Evolutionary conservation across 2,113 vertebrate species (phyloP).

Genomic region (Odobenus rosmarus): DNA sequence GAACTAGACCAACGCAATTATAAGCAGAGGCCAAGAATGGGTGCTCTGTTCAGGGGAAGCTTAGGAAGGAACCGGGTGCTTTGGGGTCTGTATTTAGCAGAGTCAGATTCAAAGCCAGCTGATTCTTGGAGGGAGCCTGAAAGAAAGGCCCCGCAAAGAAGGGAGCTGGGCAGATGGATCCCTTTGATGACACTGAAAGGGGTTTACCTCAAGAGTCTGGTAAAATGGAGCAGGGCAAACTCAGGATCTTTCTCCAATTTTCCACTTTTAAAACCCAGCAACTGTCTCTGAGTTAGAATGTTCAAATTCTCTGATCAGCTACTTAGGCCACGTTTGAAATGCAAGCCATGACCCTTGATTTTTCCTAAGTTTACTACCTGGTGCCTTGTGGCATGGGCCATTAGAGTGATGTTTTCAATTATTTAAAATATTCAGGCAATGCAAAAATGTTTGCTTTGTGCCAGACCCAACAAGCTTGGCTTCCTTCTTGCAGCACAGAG

Average conservation of each 20-base stretch:
- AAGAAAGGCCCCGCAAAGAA: not conserved
- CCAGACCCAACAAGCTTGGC: not conserved
- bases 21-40: not conserved
- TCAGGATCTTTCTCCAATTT: not conserved
- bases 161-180: not conserved
- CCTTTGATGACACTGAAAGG: not conserved
- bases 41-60: not conserved
- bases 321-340: not conserved
- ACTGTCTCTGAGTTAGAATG: not conserved
- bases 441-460: slow-evolving; percentile 21
- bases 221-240: not conserved
- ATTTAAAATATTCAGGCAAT: slow-evolving; percentile 48
- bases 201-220: not conserved
- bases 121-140: not conserved
- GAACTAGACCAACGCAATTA: not conserved
- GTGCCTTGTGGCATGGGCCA: not conserved
- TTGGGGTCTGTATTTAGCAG: not conserved
- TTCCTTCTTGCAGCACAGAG: not conserved
- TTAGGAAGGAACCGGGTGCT: not conserved
- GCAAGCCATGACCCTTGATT: not conserved
- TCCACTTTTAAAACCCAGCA: not conserved
- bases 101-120: not conserved
- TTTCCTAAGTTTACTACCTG: not conserved
- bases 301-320: not conserved
- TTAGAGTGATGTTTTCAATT: slow-evolving; percentile 34